Base-by-base conservation (phyloP, 2,113 vertebrate genomes). In the Anseranas semipalmata region DNA sequence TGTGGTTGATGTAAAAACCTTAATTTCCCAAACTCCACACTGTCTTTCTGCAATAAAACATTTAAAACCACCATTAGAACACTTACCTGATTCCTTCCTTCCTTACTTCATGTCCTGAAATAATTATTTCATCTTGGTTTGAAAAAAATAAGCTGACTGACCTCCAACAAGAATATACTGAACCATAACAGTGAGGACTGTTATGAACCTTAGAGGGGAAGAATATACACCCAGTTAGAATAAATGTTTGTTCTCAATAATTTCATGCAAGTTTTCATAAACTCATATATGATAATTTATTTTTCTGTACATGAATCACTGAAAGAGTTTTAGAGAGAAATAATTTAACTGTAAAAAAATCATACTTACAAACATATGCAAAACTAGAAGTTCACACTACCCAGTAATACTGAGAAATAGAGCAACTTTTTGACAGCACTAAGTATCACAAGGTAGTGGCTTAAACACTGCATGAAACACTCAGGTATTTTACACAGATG, bases 71-170 rank as follows among this genome's bases (percentile, higher is more conserved):
- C 37, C 43, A 58, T 56, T 30, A 67, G 50, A 79, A 82, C 53
- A 74, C 83, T 97, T 97, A 99, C 99, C 99, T 99, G 94, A 97
- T 98, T 83, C 98, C 98, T 93, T 98, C 98, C 93, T 99, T 99
- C 95, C 98, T 99, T 96, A 99, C 99, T 98, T 99, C 98, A 95
- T 99, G 99, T 81, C 99, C 98, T 90, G 98, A 98, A 98, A 99
- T 99, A 91, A 96, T 98, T 97, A 99, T 99, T 98, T 99, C 99
- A 19, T 99, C 99, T 96, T 99, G 99, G 79, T 98, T 99, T 96
- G 98, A 98, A 98, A 99, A 99, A 97, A 99, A 99, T 89, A 99
- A 98, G 94, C 99, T 99, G 97, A 99, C 93, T 8, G 99, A 99
- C 83, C 99, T 98, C 81, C 98, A 97, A 96, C 99, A 99, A 68